A percentile compares a stretch with the other conserved stretches of the same genome.
Conservation (phyloP, 2,888 invertebrate species). For the Trissolcus brochymenae region DNA sequence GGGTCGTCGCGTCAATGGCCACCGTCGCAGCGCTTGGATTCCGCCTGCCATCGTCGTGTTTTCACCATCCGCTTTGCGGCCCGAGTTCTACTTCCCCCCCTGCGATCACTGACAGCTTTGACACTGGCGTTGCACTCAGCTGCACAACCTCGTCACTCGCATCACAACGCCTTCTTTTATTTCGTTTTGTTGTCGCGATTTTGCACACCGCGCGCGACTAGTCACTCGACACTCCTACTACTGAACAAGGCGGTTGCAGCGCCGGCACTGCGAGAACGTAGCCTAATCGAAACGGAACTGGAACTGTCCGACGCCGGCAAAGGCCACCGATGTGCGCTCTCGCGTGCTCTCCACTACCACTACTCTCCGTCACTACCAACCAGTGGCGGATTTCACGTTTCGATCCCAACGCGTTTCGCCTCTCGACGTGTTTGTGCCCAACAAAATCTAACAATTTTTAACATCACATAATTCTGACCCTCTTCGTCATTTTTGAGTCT, state of each 20-base stretch:
- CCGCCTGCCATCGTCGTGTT: conserved; percentile 16
- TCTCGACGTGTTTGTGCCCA: too few species aligned
- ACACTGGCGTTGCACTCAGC: not conserved
- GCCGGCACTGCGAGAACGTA: conserved; percentile 47
- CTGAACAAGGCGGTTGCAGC: conserved; percentile 35
- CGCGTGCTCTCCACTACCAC: conserved; percentile 64
- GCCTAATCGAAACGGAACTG: conserved; percentile 70
- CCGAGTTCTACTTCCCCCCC: conserved; percentile 12
- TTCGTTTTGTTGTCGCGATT: too few species aligned
- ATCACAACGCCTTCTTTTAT: too few species aligned
- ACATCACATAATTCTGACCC: too few species aligned
- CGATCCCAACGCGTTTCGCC: conserved; percentile 11
- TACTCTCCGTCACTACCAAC: conserved; percentile 29
- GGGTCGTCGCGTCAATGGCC: conserved; percentile 63
- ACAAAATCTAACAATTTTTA: too few species aligned
- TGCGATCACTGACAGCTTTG: not conserved
- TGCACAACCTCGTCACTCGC: not conserved
- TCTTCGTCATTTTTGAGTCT: too few species aligned
- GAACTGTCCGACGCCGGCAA: conserved; percentile 65
- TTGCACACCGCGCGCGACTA: conserved; percentile 9
- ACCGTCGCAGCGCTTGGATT: conserved; percentile 58
- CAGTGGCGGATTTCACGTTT: conserved; percentile 45
- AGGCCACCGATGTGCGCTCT: conserved; percentile 64
- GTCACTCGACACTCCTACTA: conserved; percentile 23
- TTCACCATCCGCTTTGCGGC: not conserved